These are phyloP conservation scores for Meganola albula DNA, from an alignment of 2,888 invertebrate genomes.

Conservation along the genomic window DNA sequence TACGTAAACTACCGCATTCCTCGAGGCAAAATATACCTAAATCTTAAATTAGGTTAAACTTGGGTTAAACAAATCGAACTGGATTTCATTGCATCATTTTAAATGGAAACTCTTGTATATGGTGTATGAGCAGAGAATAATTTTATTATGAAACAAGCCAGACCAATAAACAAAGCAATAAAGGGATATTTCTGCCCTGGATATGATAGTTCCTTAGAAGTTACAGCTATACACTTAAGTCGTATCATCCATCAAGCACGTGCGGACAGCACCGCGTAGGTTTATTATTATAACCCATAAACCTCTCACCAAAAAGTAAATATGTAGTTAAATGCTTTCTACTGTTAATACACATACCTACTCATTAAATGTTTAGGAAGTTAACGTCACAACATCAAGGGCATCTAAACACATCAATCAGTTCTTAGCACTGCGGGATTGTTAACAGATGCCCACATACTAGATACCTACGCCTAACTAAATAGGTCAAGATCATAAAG, in stretches of 20 bases:
- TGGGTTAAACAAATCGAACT: constrained; percentile 33
- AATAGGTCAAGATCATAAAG: constrained; percentile 18
- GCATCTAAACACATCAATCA: neutral
- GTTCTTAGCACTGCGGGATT: constrained; percentile 8
- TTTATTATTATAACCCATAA: constrained; percentile 43
- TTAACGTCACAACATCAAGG: neutral
- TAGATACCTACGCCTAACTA: too few species aligned
- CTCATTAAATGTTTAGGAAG: neutral
- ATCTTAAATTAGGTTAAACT: constrained; percentile 35
- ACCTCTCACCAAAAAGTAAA: constrained; percentile 40
- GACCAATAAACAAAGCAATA: constrained; percentile 46
- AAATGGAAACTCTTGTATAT: constrained; percentile 48
- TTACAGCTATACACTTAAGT: constrained; percentile 46
- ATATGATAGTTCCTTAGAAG: constrained; percentile 39
- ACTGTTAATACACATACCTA: too few species aligned
- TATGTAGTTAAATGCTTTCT: neutral
- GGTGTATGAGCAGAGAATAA: constrained; percentile 46
- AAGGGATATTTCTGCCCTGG: constrained; percentile 41
- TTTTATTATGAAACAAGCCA: constrained; percentile 54
- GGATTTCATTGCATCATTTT: constrained; percentile 42
- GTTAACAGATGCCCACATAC: constrained; percentile 11
- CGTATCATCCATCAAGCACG: constrained; percentile 46
- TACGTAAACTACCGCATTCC: constrained; percentile 13
- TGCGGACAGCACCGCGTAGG: constrained; percentile 32
- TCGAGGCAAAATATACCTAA: constrained; percentile 23